Base-by-base conservation (phyloP, 2,888 invertebrate species). In the Drosophila imparisetae region DNA sequence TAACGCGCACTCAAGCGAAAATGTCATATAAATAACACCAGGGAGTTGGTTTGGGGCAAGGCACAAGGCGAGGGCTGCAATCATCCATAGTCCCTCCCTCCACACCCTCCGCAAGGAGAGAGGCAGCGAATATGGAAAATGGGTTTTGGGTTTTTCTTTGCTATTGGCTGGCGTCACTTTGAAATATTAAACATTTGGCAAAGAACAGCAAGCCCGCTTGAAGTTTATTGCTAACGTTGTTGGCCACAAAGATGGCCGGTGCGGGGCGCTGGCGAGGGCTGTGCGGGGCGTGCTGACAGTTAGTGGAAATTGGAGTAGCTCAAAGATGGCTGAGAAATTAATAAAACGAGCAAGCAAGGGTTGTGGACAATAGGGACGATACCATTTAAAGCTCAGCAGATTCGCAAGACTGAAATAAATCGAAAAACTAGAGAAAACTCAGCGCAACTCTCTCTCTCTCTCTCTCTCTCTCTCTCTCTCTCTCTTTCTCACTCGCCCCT, bases 21-120 rank as follows among this genome's bases (percentile, higher is more conserved):
- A 88, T 87, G 89, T 88, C 90, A 90, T 86, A 90, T 87, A 87
- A 87, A 87, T 87, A 87, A 90, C 89, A 90, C 70, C 40, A 75
- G 53, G 59, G 58, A 49, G 63, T 10, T 45, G 24, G 45, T 45
- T 8, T 8, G 45, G 24, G n/a, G 4, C 38, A 32, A 63, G n/a
- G 38, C 10, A 27, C 7, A 29, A 21, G 11, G 30, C 34, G 21
- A 18, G n/a, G 29, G 30, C 30, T 11, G 11, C 38, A n/a, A n/a
- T 38, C 38, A 13, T 13, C 24, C 42, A 2, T 32, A 11, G 32
- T 5, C 40, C 10, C 11, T 4, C 40, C 11, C 15, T 3, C 36
- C 29, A 1, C 29, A 30, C 27, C 38, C 24, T 11, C 6, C 21
- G 4, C 27, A 42, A n/a, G 5, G 10, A 3, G 18, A 15, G 29